Conservation (phyloP, 35 echinoderm and acorn worm species). For the Apostichopus parvimensis region DNA sequence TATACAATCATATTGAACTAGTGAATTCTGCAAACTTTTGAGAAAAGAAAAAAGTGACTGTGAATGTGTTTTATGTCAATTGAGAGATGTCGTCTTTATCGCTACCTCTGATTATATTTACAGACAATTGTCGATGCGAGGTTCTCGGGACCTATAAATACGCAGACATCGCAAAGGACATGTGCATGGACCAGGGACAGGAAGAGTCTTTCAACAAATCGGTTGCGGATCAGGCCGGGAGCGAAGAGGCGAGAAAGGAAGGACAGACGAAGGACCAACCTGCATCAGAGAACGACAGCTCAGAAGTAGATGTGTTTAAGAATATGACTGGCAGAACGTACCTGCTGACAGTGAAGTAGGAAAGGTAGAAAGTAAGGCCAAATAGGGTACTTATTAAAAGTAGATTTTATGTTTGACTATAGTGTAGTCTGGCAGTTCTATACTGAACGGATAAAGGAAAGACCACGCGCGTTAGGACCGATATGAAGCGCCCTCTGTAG, state of each 20-base stretch:
- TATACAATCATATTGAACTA: too few species aligned
- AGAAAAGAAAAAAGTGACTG: too few species aligned
- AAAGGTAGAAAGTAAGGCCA: neutral
- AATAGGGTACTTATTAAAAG: neutral
- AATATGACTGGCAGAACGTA: conserved; percentile 41
- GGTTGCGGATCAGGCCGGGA: neutral
- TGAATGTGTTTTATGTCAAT: neutral
- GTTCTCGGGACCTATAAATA: conserved; percentile 52
- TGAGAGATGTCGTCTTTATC: neutral
- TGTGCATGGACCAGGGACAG: conserved; percentile 7
- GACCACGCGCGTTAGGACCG: too few species aligned
- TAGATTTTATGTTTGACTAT: too few species aligned
- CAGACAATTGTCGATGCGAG: conserved; percentile 49
- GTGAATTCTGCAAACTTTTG: too few species aligned
- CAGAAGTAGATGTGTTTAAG: neutral
- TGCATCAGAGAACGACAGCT: neutral
- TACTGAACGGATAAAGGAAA: too few species aligned
- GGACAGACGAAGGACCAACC: neutral
- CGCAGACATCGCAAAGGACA: conserved; percentile 16
- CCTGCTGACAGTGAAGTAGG: conserved; percentile 12
- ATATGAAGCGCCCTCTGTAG: too few species aligned
- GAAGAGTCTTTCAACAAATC: conserved; percentile 35
- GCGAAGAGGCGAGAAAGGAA: neutral
- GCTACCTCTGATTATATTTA: neutral
- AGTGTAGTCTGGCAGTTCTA: too few species aligned